These are phyloP conservation scores for Myiozetetes cayanensis DNA, from an alignment of 2,113 vertebrate species.

Conservation along the genomic window DNA sequence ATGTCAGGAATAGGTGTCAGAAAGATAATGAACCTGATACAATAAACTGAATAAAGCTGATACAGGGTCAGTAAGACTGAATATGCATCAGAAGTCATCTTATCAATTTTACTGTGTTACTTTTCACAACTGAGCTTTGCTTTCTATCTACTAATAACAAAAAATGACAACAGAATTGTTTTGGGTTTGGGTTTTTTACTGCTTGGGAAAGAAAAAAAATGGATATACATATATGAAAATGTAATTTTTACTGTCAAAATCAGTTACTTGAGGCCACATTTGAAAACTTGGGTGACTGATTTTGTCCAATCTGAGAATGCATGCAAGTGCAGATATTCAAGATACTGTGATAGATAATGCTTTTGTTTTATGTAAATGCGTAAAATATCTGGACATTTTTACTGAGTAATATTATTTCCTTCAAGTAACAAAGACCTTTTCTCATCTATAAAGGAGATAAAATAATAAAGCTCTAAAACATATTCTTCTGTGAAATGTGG, in stretches of 20 bases:
- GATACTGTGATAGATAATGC: neutral
- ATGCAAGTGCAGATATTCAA: neutral
- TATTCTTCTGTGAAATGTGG: neutral
- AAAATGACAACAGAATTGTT: neutral
- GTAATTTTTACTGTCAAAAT: neutral
- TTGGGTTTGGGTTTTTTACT: neutral
- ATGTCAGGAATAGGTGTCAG: neutral
- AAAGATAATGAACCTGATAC: neutral
- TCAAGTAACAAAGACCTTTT: neutral
- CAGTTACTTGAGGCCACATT: neutral
- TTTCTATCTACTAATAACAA: neutral
- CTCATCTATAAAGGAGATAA: neutral
- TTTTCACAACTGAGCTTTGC: neutral
- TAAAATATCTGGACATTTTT: neutral
- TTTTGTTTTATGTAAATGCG: neutral
- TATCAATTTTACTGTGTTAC: neutral
- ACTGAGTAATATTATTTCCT: neutral
- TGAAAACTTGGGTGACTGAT: neutral
- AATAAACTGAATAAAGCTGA: neutral
- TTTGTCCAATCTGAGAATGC: neutral
- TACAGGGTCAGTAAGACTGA: neutral
- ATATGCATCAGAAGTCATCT: neutral
- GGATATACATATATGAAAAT: neutral
- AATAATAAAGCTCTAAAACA: neutral
- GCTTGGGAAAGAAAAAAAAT: neutral